phyloP scores from a whole-genome alignment of 2,113 vertebrate species.

The Syrrhaptes paradoxus region DNA sequence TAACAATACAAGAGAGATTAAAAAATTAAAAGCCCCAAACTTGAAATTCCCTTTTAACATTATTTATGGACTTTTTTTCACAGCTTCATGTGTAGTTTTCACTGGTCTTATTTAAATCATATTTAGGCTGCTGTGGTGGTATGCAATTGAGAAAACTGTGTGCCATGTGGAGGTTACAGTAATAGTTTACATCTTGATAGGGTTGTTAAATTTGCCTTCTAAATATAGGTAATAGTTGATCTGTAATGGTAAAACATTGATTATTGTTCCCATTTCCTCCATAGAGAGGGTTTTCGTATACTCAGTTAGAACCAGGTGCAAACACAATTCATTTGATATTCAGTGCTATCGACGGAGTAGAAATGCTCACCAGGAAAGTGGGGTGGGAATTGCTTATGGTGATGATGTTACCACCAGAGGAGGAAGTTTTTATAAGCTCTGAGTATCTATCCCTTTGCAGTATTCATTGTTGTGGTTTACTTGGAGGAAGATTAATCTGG shows the following conservation, averaged over 20 bases:
- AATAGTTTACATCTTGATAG: neutral
- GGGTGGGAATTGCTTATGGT: neutral
- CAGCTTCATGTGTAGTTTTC: neutral
- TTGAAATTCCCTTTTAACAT: neutral
- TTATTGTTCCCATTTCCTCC: neutral
- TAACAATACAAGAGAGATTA: neutral
- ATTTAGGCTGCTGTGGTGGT: neutral
- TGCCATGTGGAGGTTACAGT: neutral
- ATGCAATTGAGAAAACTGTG: neutral
- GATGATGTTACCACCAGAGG: neutral
- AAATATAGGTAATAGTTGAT: neutral
- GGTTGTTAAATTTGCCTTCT: neutral
- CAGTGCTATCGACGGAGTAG: neutral
- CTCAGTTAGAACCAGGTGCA: neutral
- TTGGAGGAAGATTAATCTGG: neutral
- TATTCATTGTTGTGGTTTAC: constrained; percentile 14
- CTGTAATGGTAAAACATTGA: neutral
- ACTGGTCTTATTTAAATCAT: neutral
- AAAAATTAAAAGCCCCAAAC: neutral
- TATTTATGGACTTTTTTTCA: neutral
- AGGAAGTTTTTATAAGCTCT: neutral
- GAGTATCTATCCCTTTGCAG: neutral
- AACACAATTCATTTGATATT: neutral
- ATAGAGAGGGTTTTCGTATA: neutral
- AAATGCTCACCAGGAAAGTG: neutral